These are phyloP conservation scores for Zophobas morio DNA, from an alignment of 1,140 invertebrate genomes.

Conservation along the genomic window DNA sequence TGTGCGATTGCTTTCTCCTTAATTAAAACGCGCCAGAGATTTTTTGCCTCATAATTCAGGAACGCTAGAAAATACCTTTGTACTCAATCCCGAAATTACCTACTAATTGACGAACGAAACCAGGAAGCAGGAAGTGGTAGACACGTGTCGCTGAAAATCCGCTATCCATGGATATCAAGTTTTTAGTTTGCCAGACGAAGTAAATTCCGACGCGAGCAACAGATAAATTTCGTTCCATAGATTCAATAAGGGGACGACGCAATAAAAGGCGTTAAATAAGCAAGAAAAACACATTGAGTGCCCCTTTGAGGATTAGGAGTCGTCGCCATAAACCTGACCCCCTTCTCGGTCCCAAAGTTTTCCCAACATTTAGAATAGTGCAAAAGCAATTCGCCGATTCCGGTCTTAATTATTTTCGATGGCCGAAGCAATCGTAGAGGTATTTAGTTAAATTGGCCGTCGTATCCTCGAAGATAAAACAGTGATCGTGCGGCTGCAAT, in stretches of 20 bases:
- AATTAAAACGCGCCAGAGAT: not conserved
- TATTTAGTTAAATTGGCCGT: conserved; percentile 51
- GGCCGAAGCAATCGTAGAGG: conserved; percentile 30
- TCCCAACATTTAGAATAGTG: not conserved
- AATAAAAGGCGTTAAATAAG: conserved; percentile 1
- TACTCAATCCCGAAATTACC: too few relatives aligned
- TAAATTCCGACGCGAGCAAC: not conserved
- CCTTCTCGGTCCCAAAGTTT: not conserved
- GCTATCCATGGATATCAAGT: too few relatives aligned
- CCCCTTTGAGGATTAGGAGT: not conserved
- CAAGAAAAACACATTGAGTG: not conserved
- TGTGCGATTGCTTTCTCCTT: not conserved
- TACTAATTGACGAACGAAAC: too few relatives aligned
- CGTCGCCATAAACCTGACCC: not conserved
- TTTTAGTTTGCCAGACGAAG: not conserved
- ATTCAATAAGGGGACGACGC: not conserved
- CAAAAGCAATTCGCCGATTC: not conserved
- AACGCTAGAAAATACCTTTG: not conserved
- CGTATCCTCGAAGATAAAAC: conserved; percentile 45
- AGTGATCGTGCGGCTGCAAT: conserved; percentile 53
- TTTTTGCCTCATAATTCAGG: not conserved
- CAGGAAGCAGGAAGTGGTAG: too few relatives aligned
- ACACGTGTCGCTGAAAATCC: too few relatives aligned
- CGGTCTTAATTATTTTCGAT: conserved; percentile 42
- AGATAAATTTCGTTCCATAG: not conserved